phyloP scores from a whole-genome alignment of 37 sponge, comb jelly and placozoan species.

The Spongia lamella region DNA sequence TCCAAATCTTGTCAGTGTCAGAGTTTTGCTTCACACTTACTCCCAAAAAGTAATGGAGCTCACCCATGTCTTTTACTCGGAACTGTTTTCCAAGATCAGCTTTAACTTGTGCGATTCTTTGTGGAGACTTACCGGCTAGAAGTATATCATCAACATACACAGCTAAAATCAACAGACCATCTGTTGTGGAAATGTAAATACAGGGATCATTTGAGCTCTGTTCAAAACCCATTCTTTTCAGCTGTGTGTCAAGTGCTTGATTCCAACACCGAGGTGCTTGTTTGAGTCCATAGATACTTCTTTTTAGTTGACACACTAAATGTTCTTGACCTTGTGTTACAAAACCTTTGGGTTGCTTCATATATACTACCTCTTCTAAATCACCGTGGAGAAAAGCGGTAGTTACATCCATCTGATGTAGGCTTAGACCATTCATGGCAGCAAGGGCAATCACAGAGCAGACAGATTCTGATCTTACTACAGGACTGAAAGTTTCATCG shows the following conservation, averaged over 20 bases:
- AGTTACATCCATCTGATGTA: conserved; percentile 69
- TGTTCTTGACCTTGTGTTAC: conserved; percentile 53
- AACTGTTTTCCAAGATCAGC: conserved; percentile 6
- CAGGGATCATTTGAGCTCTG: conserved; percentile 66
- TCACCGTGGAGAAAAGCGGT: conserved; percentile 59
- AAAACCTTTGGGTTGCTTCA: conserved; percentile 72
- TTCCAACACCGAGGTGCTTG: conserved; percentile 69
- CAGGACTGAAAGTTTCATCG: conserved; percentile 66
- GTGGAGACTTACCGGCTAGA: conserved; percentile 8
- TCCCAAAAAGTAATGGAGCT: conserved; percentile 60
- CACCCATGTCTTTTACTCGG: conserved; percentile 47
- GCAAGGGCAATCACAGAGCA: conserved; percentile 50
- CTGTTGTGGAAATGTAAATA: conserved; percentile 20
- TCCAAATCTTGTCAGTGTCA: conserved; percentile 43
- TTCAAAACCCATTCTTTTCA: conserved; percentile 47
- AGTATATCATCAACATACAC: conserved; percentile 63
- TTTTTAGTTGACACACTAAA: conserved; percentile 56
- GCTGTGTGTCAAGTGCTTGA: conserved; percentile 39
- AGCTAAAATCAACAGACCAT: conserved; percentile 21
- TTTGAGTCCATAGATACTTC: conserved; percentile 69
- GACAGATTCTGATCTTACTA: conserved; percentile 55
- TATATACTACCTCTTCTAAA: conserved; percentile 59
- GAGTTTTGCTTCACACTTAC: conserved; percentile 37
- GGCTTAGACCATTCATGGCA: conserved; percentile 41
- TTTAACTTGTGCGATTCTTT: conserved; percentile 25